A percentile compares a stretch with the other conserved stretches of the same genome.
Conservation (phyloP, 2,113 vertebrate species). For the Romanogobio albipinnatus region DNA sequence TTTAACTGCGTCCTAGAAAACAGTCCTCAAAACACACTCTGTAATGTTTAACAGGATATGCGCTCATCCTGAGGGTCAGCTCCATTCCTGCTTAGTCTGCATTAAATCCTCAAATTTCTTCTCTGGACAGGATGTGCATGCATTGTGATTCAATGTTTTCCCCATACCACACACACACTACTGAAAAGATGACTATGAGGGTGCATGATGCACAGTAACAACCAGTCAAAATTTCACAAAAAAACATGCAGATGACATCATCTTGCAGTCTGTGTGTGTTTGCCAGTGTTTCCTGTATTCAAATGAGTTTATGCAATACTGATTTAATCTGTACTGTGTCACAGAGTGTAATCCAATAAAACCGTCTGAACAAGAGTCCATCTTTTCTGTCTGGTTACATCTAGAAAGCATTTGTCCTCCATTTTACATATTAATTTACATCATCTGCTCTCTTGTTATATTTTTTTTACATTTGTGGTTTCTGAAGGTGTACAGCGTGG, state of each 20-base stretch:
- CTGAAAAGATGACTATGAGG: background rate
- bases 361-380: constrained; percentile 8
- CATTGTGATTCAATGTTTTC: background rate
- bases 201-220: background rate
- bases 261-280: background rate
- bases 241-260: background rate
- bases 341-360: constrained; percentile 33
- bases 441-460: background rate
- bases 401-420: background rate
- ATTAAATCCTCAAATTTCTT: background rate
- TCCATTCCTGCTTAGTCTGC: constrained; percentile 34
- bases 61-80: constrained; percentile 8
- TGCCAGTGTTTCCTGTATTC: constrained; percentile 26
- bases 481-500: background rate
- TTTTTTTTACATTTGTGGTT: background rate
- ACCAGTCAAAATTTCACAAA: background rate
- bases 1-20: background rate
- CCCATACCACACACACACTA: background rate
- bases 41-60: constrained; percentile 37
- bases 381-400: background rate
- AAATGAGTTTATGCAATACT: background rate
- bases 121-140: constrained; percentile 29
- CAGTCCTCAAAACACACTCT: background rate
- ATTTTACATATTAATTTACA: background rate
- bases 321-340: constrained; percentile 44